A percentile compares a stretch with the other conserved stretches of the same genome.
Conservation (phyloP, 2,888 invertebrate genomes). For the Macrophya alboannulata region DNA sequence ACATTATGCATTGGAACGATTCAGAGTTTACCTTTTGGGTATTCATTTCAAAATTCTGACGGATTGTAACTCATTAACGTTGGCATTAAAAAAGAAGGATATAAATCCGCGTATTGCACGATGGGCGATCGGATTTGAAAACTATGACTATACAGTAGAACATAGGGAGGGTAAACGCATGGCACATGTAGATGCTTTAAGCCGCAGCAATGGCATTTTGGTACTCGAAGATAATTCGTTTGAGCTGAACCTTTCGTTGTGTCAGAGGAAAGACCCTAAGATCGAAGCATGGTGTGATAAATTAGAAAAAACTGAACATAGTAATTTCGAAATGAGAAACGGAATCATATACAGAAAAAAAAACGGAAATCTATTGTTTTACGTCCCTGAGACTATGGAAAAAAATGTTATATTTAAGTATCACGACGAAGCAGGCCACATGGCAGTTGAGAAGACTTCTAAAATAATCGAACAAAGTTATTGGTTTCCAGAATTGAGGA, state of each 20-base stretch:
- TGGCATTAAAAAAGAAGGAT: conserved; percentile 5
- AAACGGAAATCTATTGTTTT: not conserved
- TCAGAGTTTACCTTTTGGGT: conserved; percentile 7
- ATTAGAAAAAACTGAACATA: not conserved
- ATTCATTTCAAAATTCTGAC: conserved; percentile 6
- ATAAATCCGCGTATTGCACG: conserved; percentile 13
- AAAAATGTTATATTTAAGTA: conserved; percentile 3
- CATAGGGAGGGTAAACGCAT: conserved; percentile 5
- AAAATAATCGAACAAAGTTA: not conserved
- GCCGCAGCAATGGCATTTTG: conserved; percentile 12
- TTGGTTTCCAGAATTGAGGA: not conserved
- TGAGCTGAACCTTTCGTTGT: not conserved
- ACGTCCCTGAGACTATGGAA: conserved; percentile 9
- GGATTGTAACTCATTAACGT: conserved; percentile 1
- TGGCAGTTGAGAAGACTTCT: not conserved
- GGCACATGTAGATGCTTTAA: not conserved
- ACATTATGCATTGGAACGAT: not conserved
- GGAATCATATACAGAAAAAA: not conserved
- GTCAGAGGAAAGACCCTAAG: conserved; percentile 9
- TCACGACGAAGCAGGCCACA: not conserved
- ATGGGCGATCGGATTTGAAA: conserved; percentile 1
- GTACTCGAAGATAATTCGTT: conserved; percentile 12
- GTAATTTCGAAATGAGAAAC: not conserved
- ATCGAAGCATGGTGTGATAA: conserved; percentile 10
- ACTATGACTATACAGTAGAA: conserved; percentile 3